phyloP scores from a whole-genome alignment of 2,113 vertebrate species.

The Spizaetus ornatus region DNA sequence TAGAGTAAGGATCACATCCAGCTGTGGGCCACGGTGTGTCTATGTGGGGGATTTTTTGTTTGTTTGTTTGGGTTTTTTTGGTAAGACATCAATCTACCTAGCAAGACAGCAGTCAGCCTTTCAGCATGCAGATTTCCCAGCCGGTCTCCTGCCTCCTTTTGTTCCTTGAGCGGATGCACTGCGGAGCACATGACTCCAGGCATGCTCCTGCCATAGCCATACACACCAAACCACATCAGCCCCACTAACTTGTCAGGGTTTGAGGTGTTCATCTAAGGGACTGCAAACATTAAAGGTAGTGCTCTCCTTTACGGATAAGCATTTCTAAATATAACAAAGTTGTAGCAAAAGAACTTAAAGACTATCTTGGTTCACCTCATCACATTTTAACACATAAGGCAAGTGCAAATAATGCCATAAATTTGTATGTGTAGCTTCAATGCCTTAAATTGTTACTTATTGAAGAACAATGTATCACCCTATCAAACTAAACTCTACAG shows the following conservation, averaged over 20 bases:
- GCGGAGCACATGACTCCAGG: not conserved
- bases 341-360: not conserved
- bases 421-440: not conserved
- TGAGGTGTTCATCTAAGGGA: not conserved
- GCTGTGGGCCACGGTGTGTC: not conserved
- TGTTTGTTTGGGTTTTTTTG: not conserved
- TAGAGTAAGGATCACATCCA: not conserved
- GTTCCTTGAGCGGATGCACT: not conserved
- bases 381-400: not conserved
- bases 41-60: not conserved
- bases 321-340: not conserved
- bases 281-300: not conserved
- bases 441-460: not conserved
- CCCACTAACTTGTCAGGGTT: not conserved
- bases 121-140: not conserved
- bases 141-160: not conserved
- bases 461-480: constrained; percentile 8
- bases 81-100: not conserved
- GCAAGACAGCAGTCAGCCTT: not conserved
- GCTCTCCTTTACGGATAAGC: not conserved
- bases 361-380: not conserved
- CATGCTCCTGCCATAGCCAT: not conserved
- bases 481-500: constrained; percentile 12
- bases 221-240: not conserved
- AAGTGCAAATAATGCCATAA: not conserved